These are phyloP conservation scores for Salpingus planirostris DNA, from an alignment of 2,888 invertebrate genomes.

Conservation along the genomic window DNA sequence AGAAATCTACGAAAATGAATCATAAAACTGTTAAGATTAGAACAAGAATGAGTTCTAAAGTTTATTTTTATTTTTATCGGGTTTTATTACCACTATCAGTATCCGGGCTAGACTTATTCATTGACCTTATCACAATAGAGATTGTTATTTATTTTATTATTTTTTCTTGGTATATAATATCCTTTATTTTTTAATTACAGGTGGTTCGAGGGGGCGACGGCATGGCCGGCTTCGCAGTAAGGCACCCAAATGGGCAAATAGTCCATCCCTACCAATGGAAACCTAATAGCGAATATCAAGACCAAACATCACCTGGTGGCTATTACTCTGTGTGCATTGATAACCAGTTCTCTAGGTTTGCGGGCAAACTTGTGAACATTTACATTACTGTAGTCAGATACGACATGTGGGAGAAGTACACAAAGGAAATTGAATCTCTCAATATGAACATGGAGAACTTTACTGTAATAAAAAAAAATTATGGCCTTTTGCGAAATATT, in stretches of 20 bases:
- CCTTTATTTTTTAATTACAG: conserved; percentile 51
- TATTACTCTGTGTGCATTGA: conserved; percentile 88
- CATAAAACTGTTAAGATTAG: no score
- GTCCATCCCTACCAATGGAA: conserved; percentile 89
- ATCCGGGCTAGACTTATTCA: no score
- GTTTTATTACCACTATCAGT: no score
- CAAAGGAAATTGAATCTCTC: conserved; percentile 79
- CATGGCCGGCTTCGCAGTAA: conserved; percentile 85
- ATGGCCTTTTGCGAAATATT: neutral
- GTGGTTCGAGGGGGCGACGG: conserved; percentile 89
- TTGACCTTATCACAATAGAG: no score
- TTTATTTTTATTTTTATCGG: no score
- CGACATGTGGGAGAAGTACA: conserved; percentile 88
- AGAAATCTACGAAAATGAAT: no score
- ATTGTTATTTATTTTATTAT: no score
- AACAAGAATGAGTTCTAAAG: no score
- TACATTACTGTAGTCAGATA: conserved; percentile 87
- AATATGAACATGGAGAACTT: conserved; percentile 86
- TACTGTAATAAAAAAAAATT: conserved; percentile 51
- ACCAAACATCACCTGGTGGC: conserved; percentile 69
- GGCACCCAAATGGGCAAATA: conserved; percentile 74
- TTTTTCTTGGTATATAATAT: no score
- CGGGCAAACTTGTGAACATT: conserved; percentile 79
- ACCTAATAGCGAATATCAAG: conserved; percentile 82
- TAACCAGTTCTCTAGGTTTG: conserved; percentile 87